Conservation (phyloP, 2,888 invertebrate genomes). For the Cyclophora albipunctata region DNA sequence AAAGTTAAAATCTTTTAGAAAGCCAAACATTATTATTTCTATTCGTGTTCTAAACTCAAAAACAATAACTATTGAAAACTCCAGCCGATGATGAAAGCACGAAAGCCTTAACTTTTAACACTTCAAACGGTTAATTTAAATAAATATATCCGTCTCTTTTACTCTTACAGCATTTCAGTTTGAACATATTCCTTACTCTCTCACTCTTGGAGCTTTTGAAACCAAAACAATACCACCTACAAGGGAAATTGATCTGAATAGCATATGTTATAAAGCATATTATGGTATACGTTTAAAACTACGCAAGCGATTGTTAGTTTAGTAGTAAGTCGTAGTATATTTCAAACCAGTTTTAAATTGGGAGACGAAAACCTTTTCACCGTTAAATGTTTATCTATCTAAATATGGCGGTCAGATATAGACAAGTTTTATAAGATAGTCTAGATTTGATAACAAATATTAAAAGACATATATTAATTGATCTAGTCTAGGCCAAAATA, state of each 20-base stretch:
- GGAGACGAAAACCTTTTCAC: constrained; percentile 54
- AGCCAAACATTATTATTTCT: too few species aligned
- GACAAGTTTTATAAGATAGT: too few species aligned
- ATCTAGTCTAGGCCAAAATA: too few species aligned
- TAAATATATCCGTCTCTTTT: neutral
- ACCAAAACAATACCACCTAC: constrained; percentile 13
- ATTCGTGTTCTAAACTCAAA: too few species aligned
- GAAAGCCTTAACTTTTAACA: constrained; percentile 28
- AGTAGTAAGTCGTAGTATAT: constrained; percentile 68
- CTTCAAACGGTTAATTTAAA: constrained; percentile 36
- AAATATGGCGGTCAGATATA: constrained; percentile 30
- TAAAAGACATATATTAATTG: too few species aligned
- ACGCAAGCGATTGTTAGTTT: constrained; percentile 29
- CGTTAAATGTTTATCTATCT: constrained; percentile 42
- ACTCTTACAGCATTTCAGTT: constrained; percentile 20
- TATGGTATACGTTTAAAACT: constrained; percentile 3
- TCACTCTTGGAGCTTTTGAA: constrained; percentile 15
- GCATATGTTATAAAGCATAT: constrained; percentile 5
- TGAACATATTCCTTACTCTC: constrained; percentile 27
- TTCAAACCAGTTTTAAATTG: constrained; percentile 56
- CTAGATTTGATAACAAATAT: too few species aligned
- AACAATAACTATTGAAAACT: too few species aligned
- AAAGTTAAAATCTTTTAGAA: too few species aligned
- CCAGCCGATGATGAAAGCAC: too few species aligned
- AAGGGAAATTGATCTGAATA: constrained; percentile 14